These are phyloP conservation scores for Monochamus alternatus DNA, from an alignment of 2,888 invertebrate species.

Conservation along the genomic window DNA sequence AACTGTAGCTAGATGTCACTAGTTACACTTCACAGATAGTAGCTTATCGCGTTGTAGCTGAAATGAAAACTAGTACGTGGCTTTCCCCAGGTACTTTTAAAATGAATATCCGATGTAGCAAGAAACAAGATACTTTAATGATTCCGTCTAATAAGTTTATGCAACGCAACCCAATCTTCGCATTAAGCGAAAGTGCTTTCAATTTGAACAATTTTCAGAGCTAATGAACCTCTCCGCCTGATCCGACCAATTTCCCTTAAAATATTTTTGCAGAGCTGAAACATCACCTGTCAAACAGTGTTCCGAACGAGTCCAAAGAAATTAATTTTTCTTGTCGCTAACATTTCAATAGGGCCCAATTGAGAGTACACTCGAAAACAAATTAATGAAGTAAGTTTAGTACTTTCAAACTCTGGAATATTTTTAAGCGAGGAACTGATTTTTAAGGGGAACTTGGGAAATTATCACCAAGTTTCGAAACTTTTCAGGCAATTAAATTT, in stretches of 20 bases:
- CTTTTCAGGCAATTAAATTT: conserved; percentile 22
- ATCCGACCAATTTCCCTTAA: neutral
- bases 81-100: too few relatives aligned
- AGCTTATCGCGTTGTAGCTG: too few relatives aligned
- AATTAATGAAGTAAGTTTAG: conserved; percentile 27
- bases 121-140: too few relatives aligned
- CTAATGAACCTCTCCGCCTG: too few relatives aligned
- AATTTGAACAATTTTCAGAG: too few relatives aligned
- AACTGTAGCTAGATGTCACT: too few relatives aligned
- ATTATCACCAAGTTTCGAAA: conserved; percentile 25
- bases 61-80: too few relatives aligned
- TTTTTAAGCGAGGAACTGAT: conserved; percentile 17
- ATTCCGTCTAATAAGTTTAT: too few relatives aligned
- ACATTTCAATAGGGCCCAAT: conserved; percentile 17
- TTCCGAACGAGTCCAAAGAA: neutral
- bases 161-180: too few relatives aligned
- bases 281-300: conserved; percentile 15
- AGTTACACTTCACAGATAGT: too few relatives aligned
- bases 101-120: too few relatives aligned
- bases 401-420: conserved; percentile 22
- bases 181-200: too few relatives aligned
- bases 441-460: conserved; percentile 16
- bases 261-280: neutral
- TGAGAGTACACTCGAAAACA: conserved; percentile 21
- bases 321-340: conserved; percentile 8